phyloP scores from a whole-genome alignment of 2,888 invertebrate genomes.

The Agrochola lota region DNA sequence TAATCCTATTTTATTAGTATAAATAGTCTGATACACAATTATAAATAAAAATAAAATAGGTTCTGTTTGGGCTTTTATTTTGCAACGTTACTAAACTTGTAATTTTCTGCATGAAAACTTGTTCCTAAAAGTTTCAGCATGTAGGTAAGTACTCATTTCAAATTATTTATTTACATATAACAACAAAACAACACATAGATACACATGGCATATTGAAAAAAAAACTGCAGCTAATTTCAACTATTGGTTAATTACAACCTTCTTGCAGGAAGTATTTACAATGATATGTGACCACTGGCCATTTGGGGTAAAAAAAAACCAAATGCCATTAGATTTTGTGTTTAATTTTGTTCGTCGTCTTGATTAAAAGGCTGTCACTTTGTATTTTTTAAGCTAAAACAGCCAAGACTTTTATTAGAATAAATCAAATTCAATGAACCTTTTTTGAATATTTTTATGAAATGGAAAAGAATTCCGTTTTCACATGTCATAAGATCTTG shows the following conservation, averaged over 20 bases:
- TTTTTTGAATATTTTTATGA: background rate
- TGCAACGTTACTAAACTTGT: background rate
- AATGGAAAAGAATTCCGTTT: background rate
- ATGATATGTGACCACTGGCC: background rate
- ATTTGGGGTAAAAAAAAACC: background rate
- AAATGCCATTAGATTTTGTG: background rate
- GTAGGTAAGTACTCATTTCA: no score
- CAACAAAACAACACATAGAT: background rate
- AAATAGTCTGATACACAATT: background rate
- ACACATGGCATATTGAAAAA: background rate
- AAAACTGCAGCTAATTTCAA: background rate
- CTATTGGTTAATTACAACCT: background rate
- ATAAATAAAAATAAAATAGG: background rate
- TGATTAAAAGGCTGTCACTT: background rate
- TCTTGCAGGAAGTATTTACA: background rate
- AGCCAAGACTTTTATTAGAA: background rate
- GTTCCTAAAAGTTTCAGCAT: no score
- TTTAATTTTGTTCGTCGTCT: background rate
- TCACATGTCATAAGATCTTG: no score
- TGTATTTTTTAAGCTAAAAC: background rate
- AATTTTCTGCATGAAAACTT: background rate
- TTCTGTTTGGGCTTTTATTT: background rate
- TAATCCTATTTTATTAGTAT: background rate
- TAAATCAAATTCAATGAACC: background rate
- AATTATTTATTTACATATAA: background rate